Evolutionary conservation across 2,113 vertebrate genomes (phyloP).

Genomic region (Ceyx cyanopectus): DNA sequence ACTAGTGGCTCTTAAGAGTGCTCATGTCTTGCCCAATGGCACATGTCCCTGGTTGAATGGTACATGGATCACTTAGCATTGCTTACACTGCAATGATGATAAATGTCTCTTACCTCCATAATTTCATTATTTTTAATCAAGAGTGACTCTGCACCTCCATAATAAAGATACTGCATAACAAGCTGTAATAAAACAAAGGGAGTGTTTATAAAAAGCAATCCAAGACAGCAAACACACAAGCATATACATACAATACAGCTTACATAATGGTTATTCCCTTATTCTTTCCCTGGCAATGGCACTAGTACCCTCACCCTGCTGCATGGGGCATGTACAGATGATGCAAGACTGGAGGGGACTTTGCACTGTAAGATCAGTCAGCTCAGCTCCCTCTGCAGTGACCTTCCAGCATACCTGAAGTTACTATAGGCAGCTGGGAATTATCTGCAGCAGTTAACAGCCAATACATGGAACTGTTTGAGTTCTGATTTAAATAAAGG

Average conservation of each 20-base stretch:
- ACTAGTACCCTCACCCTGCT: not conserved
- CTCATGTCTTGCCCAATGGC: not conserved
- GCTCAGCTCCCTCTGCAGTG: not conserved
- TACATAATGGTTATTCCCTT: not conserved
- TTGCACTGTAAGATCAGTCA: not conserved
- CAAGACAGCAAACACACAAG: not conserved
- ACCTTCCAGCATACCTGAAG: not conserved
- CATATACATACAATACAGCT: not conserved
- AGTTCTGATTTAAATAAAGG: not conserved
- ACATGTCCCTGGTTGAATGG: accelerated
- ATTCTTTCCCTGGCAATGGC: not conserved
- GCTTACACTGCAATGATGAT: not conserved
- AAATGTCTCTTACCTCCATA: conserved; percentile 89
- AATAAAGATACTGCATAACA: conserved; percentile 99
- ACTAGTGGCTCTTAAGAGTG: not conserved
- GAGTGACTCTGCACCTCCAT: conserved; percentile 91
- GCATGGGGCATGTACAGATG: not conserved
- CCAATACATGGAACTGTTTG: not conserved
- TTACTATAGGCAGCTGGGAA: conserved; percentile 1
- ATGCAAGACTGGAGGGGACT: not conserved
- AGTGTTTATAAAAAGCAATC: not conserved
- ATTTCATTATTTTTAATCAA: conserved; percentile 95
- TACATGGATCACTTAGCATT: not conserved
- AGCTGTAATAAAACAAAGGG: conserved; percentile 80
- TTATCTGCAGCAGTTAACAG: not conserved